Evolutionary conservation across 2,113 vertebrate species (phyloP), one percentile per base, ranked within the genome.

Genomic region (Neofelis nebulosa): DNA sequence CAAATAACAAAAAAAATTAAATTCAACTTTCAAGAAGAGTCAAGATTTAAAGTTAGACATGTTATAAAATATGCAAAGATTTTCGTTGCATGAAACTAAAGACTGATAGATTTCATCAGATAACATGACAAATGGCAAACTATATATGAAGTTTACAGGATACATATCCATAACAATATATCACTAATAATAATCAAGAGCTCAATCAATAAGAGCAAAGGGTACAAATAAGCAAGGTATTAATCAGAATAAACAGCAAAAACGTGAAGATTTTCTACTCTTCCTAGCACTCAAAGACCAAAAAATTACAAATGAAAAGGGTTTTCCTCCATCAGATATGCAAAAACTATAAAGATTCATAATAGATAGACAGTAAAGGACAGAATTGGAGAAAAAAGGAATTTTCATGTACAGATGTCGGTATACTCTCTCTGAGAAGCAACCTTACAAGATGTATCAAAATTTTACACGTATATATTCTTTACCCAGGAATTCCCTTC

Each of bases 11-110:
- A 78, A 95, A 95, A 65, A 66, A 18, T 48, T 61, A 61, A 89
- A 27, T 78, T 80, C 48, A 66, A 83, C 69, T 84, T 78, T 61
- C 33, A 93, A 91, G 50, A 19, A 84, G 4, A 86, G 52, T 74
- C 79, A 96, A 41, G 50, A 78, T 93, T 93, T 86, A 65, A 84
- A 89, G 48, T 50, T 38, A 93, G 27, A 63, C 31, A 88, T 18
- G 29, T 48, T 78, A 78, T 86, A 65, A 69, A 76, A 96, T 29
- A 89, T 2, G 6, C 19, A 52, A 89, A 92, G 48, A 29, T 84
- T 78, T 89, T 90, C 31, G 85, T 61, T 84, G 25, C 19, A 55
- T 83, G 25, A 33, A 96, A 69, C 38, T 94, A 84, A 89, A 71
- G 41, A 85, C n/a, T 76, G 41, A 45, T 12, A 57, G 11, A 36